These are phyloP conservation scores for Hemitrygon akajei DNA, from an alignment of 2,797 vertebrate genomes.

Conservation along the genomic window DNA sequence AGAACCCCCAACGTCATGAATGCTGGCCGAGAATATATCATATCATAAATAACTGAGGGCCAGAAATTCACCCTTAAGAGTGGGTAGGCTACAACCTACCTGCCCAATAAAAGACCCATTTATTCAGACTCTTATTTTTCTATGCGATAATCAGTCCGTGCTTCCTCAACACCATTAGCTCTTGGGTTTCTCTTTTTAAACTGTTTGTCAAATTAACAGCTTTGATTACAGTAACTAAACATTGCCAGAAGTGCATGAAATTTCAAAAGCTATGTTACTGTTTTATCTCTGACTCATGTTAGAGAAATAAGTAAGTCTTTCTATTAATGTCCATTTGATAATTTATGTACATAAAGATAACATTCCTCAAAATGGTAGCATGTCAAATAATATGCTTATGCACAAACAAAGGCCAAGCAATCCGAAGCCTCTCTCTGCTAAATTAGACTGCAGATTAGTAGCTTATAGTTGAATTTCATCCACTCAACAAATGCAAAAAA, in stretches of 20 bases:
- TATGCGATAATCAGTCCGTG: too few species aligned
- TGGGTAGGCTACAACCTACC: too few species aligned
- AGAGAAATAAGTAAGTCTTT: too few species aligned
- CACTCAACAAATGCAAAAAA: background rate
- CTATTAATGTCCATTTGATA: background rate
- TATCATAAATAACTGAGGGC: too few species aligned
- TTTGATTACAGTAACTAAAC: background rate
- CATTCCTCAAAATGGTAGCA: background rate
- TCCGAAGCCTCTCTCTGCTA: background rate
- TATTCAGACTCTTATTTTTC: too few species aligned
- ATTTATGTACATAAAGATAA: background rate
- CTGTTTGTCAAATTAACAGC: background rate
- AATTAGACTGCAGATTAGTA: background rate
- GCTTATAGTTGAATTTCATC: background rate
- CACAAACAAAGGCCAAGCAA: background rate
- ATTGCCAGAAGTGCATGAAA: background rate
- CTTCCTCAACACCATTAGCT: too few species aligned
- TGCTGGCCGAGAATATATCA: too few species aligned
- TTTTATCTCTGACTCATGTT: background rate
- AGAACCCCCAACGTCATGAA: too few species aligned
- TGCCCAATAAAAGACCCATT: too few species aligned
- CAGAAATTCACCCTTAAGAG: too few species aligned
- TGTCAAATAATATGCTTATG: background rate
- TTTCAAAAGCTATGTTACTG: background rate
- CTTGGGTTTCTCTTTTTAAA: background rate